Percentiles rank a stretch among this genome's conserved stretches.
Evolutionary conservation across 2,113 vertebrate species (phyloP).

Genomic region (Malaclemys terrapin): DNA sequence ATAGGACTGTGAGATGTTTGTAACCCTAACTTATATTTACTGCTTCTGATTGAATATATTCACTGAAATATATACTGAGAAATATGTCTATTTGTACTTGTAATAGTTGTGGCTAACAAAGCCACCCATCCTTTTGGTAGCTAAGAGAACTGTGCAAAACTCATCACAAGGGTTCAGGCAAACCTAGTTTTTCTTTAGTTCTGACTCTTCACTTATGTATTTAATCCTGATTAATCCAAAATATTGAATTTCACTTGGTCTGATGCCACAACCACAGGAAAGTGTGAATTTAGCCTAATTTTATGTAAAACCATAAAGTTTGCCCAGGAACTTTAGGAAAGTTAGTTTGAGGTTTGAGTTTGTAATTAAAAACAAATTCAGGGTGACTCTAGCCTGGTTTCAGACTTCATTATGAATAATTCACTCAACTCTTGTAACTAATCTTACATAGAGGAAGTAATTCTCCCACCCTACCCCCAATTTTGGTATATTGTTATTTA

Average conservation of each 20-base stretch:
- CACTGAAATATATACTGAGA: not conserved
- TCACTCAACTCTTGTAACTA: not conserved
- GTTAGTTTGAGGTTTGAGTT: not conserved
- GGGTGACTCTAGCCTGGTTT: not conserved
- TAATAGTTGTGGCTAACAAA: not conserved
- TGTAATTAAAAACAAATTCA: not conserved
- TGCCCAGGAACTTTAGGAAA: not conserved
- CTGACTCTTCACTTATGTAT: not conserved
- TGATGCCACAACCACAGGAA: not conserved
- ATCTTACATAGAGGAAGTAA: not conserved
- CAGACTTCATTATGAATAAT: not conserved
- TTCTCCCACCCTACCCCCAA: not conserved
- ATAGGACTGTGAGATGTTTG: slow-evolving; percentile 48
- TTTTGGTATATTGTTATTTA: not conserved
- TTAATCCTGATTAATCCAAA: slow-evolving; percentile 8
- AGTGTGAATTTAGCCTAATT: not conserved
- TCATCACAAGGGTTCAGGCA: not conserved
- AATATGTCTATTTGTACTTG: not conserved
- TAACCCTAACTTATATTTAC: slow-evolving; percentile 28
- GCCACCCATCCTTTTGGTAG: not conserved
- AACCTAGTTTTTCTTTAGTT: not conserved
- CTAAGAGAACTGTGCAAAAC: not conserved
- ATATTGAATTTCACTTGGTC: not conserved
- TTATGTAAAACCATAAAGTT: not conserved
- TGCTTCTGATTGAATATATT: slow-evolving; percentile 53